Conservation (phyloP, 2,888 invertebrate species). For the Adelognathus sp. region DNA sequence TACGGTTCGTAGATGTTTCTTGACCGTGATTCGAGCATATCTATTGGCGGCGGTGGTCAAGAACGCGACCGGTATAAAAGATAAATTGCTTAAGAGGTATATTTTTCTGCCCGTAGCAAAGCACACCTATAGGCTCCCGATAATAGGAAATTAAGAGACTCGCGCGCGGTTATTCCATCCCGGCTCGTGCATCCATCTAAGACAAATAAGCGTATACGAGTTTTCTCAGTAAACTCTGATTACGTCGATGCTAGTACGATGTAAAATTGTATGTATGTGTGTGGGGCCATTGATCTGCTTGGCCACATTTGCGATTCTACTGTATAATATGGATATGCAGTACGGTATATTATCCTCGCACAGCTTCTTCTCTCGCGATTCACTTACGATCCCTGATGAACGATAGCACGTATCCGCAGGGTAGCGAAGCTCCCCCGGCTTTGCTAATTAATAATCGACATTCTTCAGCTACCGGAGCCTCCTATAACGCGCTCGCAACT, state of each 20-base stretch:
- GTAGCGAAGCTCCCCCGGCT: slow-evolving; percentile 32
- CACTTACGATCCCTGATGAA: slow-evolving; percentile 47
- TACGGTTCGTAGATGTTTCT: slow-evolving; percentile 52
- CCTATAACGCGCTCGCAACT: slow-evolving; percentile 36
- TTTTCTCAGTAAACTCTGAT: slow-evolving; percentile 43
- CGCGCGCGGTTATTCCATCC: slow-evolving; percentile 14
- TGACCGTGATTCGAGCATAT: slow-evolving; percentile 50
- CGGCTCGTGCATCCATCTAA: not conserved
- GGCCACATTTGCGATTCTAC: slow-evolving; percentile 28
- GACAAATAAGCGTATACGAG: slow-evolving; percentile 30
- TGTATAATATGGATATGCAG: not conserved
- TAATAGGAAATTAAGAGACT: slow-evolving; percentile 44
- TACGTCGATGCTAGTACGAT: slow-evolving; percentile 10
- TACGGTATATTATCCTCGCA: slow-evolving; percentile 44
- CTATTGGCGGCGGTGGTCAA: slow-evolving; percentile 33
- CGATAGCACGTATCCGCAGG: slow-evolving; percentile 44
- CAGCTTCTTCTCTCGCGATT: slow-evolving; percentile 49
- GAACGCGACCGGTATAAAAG: slow-evolving; percentile 34
- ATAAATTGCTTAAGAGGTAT: slow-evolving; percentile 41
- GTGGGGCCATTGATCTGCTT: slow-evolving; percentile 37
- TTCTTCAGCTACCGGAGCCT: slow-evolving; percentile 45
- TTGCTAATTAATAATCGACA: slow-evolving; percentile 59
- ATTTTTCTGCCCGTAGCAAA: slow-evolving; percentile 42
- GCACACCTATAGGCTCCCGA: not conserved
- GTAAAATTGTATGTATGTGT: slow-evolving; percentile 11